These are phyloP conservation scores for Falcunculus frontatus DNA, from an alignment of 2,113 vertebrate species.

Conservation along the genomic window DNA sequence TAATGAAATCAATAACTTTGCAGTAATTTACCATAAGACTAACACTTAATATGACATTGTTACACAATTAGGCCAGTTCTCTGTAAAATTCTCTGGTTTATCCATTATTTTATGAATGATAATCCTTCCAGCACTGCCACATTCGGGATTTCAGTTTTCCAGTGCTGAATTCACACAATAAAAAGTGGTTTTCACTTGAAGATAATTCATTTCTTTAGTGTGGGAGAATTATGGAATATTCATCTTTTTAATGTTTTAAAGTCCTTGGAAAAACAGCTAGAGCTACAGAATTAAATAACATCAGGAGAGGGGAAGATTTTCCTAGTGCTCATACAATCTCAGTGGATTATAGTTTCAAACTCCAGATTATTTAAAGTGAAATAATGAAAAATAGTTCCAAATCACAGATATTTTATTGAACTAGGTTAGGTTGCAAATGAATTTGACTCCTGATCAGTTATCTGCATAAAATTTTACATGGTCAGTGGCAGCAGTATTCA, in stretches of 20 bases:
- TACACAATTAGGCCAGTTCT: neutral
- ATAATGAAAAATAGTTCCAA: neutral
- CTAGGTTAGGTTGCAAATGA: neutral
- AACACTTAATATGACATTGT: neutral
- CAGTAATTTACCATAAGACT: neutral
- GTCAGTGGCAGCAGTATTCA: neutral
- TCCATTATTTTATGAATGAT: neutral
- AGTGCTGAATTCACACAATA: neutral
- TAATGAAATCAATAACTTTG: neutral
- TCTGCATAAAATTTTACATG: neutral
- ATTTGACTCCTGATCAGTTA: neutral
- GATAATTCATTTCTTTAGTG: constrained; percentile 7
- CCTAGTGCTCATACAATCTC: neutral
- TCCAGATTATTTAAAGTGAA: neutral
- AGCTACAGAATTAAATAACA: neutral
- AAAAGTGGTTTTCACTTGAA: neutral
- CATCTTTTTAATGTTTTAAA: neutral
- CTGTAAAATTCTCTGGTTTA: neutral
- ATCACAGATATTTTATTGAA: neutral
- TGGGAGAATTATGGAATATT: neutral
- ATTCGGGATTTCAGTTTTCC: neutral
- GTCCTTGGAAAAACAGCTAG: neutral
- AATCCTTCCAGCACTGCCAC: neutral
- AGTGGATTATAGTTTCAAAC: neutral
- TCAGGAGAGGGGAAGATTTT: neutral